Base-by-base conservation (phyloP, 2,797 vertebrate genomes). In the Mus minutoides region DNA sequence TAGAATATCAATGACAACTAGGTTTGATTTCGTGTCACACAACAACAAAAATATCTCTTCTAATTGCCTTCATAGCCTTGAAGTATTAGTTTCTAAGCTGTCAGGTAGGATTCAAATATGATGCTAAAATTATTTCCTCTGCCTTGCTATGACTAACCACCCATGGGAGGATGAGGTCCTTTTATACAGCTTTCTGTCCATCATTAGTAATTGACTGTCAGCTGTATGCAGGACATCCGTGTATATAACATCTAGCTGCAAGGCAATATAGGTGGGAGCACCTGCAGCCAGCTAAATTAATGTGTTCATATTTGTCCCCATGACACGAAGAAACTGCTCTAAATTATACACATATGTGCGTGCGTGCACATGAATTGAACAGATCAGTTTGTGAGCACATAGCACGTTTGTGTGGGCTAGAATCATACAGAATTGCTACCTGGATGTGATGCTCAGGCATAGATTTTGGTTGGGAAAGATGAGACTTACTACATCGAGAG, bases 41-140 rank as follows among this genome's bases (percentile, higher is more conserved):
- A 91, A 17, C 37, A 91, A 82, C 46, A 75, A 93, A 86, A 76
- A 40, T n/a, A n/a, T 89, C 16, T 87, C 89, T 94, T 96, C 9
- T 77, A 77, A 89, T 94, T 96, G 77, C 79, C 60, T 43, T 13
- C 26, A 2, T 40, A 91, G 71, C 7, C 91, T 91, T 19, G 52
- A 91, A 84, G 91, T 78, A 83, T 58, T 94, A 10, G 34, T 92
- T 95, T 73, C 83, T 40, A 67, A 77, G 58, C 71, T 92, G n/a
- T 91, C 83, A 95, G 37, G 77, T 88, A 85, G 64, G 46, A 93
- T 88, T 91, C 64, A 95, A 67, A 93, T 40, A 31, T 37, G n/a
- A 90, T 56, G 71, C 92, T 84, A 52, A 89, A 94, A 93, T 75
- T 94, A 87, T 69, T 89, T 60, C 56, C 67, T 84, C 22, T 89